Evolutionary conservation across 1,140 invertebrate species (phyloP).

Genomic region (Leptopilina boulardi): DNA sequence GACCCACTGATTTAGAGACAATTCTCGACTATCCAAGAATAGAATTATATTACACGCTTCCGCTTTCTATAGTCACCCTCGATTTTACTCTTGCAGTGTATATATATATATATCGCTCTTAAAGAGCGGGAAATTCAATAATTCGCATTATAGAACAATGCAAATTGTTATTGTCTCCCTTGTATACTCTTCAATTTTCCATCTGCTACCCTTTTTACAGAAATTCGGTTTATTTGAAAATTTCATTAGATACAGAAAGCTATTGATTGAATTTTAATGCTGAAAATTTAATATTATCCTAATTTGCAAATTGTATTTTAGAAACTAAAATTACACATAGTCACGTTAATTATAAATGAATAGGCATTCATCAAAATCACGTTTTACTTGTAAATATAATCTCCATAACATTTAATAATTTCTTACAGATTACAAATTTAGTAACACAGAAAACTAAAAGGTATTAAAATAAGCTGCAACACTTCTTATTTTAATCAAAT

Average conservation of each 20-base stretch:
- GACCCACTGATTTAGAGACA: background rate
- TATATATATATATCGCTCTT: constrained; percentile 17
- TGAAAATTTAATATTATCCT: background rate
- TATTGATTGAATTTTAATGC: background rate
- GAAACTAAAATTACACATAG: too few relatives aligned
- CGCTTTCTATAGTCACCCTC: background rate
- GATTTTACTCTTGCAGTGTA: background rate
- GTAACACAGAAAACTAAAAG: too few relatives aligned
- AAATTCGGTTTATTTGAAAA: background rate
- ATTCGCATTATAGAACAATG: constrained; percentile 6
- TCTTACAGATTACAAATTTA: too few relatives aligned
- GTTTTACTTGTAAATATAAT: too few relatives aligned
- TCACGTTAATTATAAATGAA: too few relatives aligned
- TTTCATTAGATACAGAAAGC: background rate
- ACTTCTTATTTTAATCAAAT: too few relatives aligned
- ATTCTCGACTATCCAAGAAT: background rate
- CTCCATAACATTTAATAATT: too few relatives aligned
- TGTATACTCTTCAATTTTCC: background rate
- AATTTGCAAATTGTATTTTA: too few relatives aligned
- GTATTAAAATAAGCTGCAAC: too few relatives aligned
- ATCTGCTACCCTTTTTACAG: background rate
- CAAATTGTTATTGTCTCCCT: background rate
- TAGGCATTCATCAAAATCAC: too few relatives aligned
- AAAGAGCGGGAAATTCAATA: background rate
- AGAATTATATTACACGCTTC: constrained; percentile 2